Percentiles rank a stretch among this genome's conserved stretches.
Evolutionary conservation across 1,140 invertebrate genomes (phyloP).

Genomic region (Cyphomyrmex costatus): DNA sequence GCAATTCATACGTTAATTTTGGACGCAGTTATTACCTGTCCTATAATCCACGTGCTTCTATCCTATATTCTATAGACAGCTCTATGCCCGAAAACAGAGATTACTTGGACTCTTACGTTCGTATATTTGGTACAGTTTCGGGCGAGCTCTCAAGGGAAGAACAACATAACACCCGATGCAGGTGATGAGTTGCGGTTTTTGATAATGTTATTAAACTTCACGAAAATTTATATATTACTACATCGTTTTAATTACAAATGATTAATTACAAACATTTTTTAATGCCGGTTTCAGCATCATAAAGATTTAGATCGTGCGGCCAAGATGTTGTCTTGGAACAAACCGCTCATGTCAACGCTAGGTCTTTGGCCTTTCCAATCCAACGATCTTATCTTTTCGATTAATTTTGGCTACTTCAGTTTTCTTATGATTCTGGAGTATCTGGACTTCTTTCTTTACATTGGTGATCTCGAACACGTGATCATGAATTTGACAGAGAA

Average conservation of each 20-base stretch:
- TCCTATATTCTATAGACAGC: conserved; percentile 40
- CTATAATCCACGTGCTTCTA: background rate
- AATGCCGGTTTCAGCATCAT: conserved; percentile 68
- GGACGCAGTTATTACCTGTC: background rate
- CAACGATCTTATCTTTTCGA: conserved; percentile 72
- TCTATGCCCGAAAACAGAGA: conserved; percentile 8
- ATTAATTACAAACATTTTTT: background rate
- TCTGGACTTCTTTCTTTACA: conserved; percentile 78
- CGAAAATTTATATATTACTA: background rate
- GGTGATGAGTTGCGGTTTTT: conserved; percentile 13
- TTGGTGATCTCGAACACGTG: conserved; percentile 79
- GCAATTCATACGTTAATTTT: conserved; percentile 45
- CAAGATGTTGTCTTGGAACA: conserved; percentile 78
- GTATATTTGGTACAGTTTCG: conserved; percentile 23
- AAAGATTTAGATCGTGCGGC: conserved; percentile 74
- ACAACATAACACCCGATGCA: background rate
- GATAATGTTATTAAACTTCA: background rate
- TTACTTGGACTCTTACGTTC: background rate
- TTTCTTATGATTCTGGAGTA: conserved; percentile 80
- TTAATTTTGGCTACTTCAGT: conserved; percentile 77
- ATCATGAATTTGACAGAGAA: conserved; percentile 83
- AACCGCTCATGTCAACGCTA: conserved; percentile 69
- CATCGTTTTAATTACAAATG: background rate
- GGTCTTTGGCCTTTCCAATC: conserved; percentile 79
- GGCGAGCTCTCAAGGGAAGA: conserved; percentile 8